Conservation (phyloP, 2,797 vertebrate species). For the Anguilla anguilla region DNA sequence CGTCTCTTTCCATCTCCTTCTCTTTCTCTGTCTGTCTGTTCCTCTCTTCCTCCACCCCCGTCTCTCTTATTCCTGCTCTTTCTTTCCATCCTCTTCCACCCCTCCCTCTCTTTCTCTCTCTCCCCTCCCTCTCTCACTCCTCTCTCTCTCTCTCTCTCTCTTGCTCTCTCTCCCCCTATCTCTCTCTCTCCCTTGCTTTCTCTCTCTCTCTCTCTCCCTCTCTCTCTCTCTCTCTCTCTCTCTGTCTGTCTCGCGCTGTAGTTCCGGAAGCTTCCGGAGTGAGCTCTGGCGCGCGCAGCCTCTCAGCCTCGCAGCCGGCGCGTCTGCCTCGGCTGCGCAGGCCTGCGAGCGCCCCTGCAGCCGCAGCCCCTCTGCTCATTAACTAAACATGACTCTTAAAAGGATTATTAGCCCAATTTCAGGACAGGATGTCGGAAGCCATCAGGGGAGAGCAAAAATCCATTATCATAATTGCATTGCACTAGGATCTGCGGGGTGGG, state of each 20-base stretch:
- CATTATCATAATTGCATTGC: conserved; percentile 96
- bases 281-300: conserved; percentile 58
- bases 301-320: conserved; percentile 60
- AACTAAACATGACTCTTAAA: conserved; percentile 97
- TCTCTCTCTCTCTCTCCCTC: conserved; percentile 50
- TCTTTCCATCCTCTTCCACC: not conserved
- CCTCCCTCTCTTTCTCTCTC: not conserved
- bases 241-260: conserved; percentile 39
- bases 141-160: conserved; percentile 16
- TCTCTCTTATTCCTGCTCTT: conserved; percentile 36
- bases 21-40: conserved; percentile 36
- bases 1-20: not conserved
- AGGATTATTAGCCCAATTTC: conserved; percentile 90
- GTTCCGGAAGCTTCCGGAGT: conserved; percentile 23
- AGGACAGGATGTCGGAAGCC: conserved; percentile 97
- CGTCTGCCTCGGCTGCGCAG: conserved; percentile 67
- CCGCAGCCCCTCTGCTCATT: conserved; percentile 80
- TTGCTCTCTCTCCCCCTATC: not conserved
- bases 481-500: conserved; percentile 60
- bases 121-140: not conserved
- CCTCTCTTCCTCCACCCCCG: conserved; percentile 13
- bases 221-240: conserved; percentile 49
- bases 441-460: conserved; percentile 83
- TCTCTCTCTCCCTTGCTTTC: conserved; percentile 4
- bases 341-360: conserved; percentile 71